These are phyloP conservation scores for Naja naja DNA, from an alignment of 2,113 vertebrate genomes.

Conservation along the genomic window DNA sequence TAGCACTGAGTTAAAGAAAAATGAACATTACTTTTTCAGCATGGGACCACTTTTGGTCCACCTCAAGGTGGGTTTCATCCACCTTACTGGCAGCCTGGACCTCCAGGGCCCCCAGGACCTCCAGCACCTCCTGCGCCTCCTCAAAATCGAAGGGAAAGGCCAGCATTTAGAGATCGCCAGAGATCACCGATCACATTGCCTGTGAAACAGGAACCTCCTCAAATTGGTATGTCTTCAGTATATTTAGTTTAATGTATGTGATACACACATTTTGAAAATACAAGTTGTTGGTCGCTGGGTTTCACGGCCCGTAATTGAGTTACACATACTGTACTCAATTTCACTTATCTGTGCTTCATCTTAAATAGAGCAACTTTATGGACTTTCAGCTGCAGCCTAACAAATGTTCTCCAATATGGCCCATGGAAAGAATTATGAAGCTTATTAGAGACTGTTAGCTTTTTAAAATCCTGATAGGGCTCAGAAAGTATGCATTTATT, in stretches of 20 bases:
- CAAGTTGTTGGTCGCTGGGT: not conserved
- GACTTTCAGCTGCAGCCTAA: not conserved
- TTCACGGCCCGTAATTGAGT: not conserved
- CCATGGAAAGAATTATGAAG: not conserved
- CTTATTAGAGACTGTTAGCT: not conserved
- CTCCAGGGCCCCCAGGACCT: slow-evolving; percentile 78
- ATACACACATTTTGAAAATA: not conserved
- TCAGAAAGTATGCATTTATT: not conserved
- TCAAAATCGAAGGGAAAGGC: slow-evolving; percentile 91
- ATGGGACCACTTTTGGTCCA: slow-evolving; percentile 91
- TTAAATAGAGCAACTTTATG: not conserved
- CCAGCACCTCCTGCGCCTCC: slow-evolving; percentile 86
- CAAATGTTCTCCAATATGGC: not conserved
- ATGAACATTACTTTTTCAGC: slow-evolving; percentile 85
- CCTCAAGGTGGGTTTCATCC: slow-evolving; percentile 88
- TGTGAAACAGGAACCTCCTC: slow-evolving; percentile 89
- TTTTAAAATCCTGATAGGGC: not conserved
- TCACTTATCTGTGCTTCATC: not conserved
- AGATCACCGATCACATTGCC: slow-evolving; percentile 90
- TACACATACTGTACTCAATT: not conserved
- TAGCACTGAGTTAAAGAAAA: slow-evolving; percentile 75
- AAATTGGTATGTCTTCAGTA: slow-evolving; percentile 82
- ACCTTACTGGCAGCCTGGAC: slow-evolving; percentile 94
- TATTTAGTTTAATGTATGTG: slow-evolving; percentile 9
- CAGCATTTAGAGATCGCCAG: slow-evolving; percentile 89